Evolutionary conservation across 2,113 vertebrate species (phyloP), one percentile per base, ranked within the genome.

Genomic region (Hippopotamus amphibius): DNA sequence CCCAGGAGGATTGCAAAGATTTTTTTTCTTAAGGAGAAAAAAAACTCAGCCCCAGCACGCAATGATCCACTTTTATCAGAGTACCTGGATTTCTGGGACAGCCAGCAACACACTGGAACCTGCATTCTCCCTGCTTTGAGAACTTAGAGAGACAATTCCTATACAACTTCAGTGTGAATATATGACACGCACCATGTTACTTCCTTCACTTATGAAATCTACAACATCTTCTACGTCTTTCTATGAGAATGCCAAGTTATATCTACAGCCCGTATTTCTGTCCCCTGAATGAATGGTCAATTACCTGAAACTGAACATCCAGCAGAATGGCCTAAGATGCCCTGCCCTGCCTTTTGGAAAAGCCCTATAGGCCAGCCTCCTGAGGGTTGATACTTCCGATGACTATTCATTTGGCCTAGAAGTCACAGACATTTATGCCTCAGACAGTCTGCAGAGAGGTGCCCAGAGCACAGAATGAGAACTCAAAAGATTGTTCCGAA

Each of bases 391-490:
- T 66, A 66, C 57, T 80, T 69, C 22, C 0, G 0, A 6, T 68
- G 57, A 81, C 68, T 88, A 30, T 53, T 91, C 65, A 26, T 65
- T 53, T 80, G 74, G 30, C 84, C 48, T 46, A 16, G 66, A 84
- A 95, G 82, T 86, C 94, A 81, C 37, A 72, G 71, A 48, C 30
- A 69, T 71, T 59, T 55, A 76, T 66, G 55, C 80, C 68, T 93
- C 92, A 28, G 63, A 92, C 69, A 46, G 46, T 63, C 33, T 84
- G 37, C 28, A 33, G 33, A 79, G 66, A 90, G 69, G 63, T 43
- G 10, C 57, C 21, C 63, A 91, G 77, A 88, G 37, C 37, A 53
- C 50, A 93, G 26, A 19, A 65, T 88, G 48, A 68, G 53, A 96
- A 95, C 43, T 53, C 79, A 68, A 63, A 43, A 24, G 6, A 88